These are phyloP conservation scores for Laspeyria flexula DNA, from an alignment of 2,888 invertebrate genomes.

Conservation along the genomic window DNA sequence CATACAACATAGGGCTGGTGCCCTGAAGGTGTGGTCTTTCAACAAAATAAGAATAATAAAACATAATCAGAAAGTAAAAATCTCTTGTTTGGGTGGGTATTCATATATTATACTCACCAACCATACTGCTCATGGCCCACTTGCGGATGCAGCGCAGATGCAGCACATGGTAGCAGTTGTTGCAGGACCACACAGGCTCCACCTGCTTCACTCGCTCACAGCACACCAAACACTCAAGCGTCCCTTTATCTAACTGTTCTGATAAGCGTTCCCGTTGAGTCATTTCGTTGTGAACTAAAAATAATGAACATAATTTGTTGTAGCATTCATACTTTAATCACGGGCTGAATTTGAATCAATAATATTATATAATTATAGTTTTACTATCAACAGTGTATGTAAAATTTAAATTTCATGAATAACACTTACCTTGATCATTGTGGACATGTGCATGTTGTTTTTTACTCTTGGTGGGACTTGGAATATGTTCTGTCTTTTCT, in stretches of 20 bases:
- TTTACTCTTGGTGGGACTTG: conserved; percentile 63
- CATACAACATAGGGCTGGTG: too few species aligned
- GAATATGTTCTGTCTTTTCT: conserved; percentile 48
- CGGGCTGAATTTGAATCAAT: too few species aligned
- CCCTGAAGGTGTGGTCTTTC: too few species aligned
- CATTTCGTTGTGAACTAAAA: conserved; percentile 79
- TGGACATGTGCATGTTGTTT: conserved; percentile 53
- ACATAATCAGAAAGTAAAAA: too few species aligned
- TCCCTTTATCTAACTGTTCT: conserved; percentile 92
- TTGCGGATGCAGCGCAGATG: conserved; percentile 96
- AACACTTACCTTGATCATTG: conserved; percentile 51
- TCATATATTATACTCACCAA: conserved; percentile 85
- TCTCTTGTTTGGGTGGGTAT: too few species aligned
- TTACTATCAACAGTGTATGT: too few species aligned
- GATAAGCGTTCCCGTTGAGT: conserved; percentile 94
- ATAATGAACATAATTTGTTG: neutral
- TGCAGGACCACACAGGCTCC: conserved; percentile 96
- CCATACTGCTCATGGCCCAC: conserved; percentile 95
- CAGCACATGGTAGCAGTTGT: conserved; percentile 96
- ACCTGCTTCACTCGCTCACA: conserved; percentile 93
- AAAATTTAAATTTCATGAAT: too few species aligned
- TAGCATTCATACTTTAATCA: too few species aligned
- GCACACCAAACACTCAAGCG: conserved; percentile 97
- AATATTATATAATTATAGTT: too few species aligned
- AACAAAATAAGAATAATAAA: too few species aligned